Evolutionary conservation across 2,797 vertebrate genomes (phyloP).

Genomic region (Corythornis leucogaster): DNA sequence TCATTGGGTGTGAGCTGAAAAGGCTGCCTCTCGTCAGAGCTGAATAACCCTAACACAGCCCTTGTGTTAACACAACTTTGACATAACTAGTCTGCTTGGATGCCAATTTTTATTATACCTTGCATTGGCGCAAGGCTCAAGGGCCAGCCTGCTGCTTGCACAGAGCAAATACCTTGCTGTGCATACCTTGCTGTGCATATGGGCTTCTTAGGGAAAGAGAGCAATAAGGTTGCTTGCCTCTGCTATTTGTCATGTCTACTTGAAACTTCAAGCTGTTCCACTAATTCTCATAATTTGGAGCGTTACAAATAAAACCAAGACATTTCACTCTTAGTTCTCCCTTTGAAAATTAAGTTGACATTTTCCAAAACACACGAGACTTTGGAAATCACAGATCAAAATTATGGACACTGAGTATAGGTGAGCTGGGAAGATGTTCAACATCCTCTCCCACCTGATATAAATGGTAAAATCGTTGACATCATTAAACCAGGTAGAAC

Average conservation of each 20-base stretch:
- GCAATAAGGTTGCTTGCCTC: not conserved
- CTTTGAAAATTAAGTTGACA: not conserved
- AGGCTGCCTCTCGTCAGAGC: not conserved
- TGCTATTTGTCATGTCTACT: not conserved
- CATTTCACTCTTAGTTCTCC: not conserved
- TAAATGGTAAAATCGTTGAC: not conserved
- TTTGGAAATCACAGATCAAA: not conserved
- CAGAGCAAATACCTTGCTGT: not conserved
- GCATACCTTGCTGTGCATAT: not conserved
- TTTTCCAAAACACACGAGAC: not conserved
- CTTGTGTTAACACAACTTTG: not conserved
- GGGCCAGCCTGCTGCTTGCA: not conserved
- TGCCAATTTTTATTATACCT: not conserved
- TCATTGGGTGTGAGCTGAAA: conserved; percentile 21
- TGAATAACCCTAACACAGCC: conserved; percentile 6
- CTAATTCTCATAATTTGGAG: not conserved
- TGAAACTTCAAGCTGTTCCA: not conserved
- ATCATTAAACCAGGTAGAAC: not conserved
- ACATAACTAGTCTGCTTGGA: not conserved
- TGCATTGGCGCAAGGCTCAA: not conserved
- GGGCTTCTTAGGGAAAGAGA: not conserved
- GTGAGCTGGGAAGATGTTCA: not conserved
- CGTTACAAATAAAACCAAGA: not conserved
- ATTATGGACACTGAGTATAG: not conserved
- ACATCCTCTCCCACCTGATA: not conserved